These are phyloP conservation scores for Malurus alboscapulatus DNA, from an alignment of 2,113 vertebrate species.

Conservation along the genomic window DNA sequence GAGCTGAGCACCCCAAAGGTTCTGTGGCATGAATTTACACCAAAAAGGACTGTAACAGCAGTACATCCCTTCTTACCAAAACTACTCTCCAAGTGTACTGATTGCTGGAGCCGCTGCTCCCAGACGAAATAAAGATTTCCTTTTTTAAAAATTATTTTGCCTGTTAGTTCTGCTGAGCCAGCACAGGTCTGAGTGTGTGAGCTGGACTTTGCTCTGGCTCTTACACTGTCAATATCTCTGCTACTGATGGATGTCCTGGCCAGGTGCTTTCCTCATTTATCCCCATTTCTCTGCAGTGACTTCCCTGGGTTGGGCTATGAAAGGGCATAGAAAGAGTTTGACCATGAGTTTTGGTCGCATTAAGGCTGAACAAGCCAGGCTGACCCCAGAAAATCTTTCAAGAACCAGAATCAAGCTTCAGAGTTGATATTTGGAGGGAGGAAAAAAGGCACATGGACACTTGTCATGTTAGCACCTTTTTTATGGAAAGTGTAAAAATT, in stretches of 20 bases:
- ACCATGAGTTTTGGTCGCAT: background rate
- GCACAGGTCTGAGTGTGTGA: background rate
- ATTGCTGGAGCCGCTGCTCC: background rate
- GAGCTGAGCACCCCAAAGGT: background rate
- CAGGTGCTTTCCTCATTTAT: background rate
- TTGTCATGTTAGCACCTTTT: background rate
- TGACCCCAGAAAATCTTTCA: background rate
- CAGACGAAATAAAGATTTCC: background rate
- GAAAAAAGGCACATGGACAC: rapidly evolving
- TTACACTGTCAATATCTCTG: background rate
- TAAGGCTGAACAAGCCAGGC: background rate
- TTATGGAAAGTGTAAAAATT: background rate
- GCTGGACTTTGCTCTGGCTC: background rate
- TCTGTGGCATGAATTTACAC: background rate
- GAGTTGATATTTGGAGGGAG: background rate
- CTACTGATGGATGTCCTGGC: background rate
- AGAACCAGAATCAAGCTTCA: background rate
- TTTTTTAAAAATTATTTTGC: background rate
- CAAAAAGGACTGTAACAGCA: background rate
- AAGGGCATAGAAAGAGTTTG: background rate
- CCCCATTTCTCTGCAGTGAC: background rate
- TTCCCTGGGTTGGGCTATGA: background rate
- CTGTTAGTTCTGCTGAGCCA: background rate
- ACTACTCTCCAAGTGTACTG: background rate
- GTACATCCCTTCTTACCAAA: background rate